Percentiles rank a stretch among this genome's conserved stretches.
These are phyloP conservation scores for Parus major DNA, from an alignment of 2,113 vertebrate species.

Conservation along the genomic window DNA sequence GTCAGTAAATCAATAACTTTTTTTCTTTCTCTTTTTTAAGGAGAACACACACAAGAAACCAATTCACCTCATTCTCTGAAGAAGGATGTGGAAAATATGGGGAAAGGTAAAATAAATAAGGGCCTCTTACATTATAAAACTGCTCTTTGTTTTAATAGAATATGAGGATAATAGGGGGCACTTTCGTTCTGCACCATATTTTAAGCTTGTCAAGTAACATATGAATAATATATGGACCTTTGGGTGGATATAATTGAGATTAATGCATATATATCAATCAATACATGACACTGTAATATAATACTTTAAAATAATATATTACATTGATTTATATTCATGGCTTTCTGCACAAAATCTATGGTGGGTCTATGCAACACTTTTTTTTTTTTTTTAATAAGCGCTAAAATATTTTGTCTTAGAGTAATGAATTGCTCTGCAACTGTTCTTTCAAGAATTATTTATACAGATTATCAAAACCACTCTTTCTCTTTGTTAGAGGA, in stretches of 20 bases:
- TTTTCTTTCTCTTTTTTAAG: slow-evolving; percentile 69
- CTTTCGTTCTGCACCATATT: slow-evolving; percentile 79
- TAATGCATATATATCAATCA: slow-evolving; percentile 89
- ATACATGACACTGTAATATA: slow-evolving; percentile 85
- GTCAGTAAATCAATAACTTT: slow-evolving; percentile 35
- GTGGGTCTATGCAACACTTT: slow-evolving; percentile 64
- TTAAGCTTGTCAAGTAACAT: slow-evolving; percentile 85
- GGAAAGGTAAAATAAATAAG: slow-evolving; percentile 88
- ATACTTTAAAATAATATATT: slow-evolving; percentile 90
- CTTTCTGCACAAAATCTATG: slow-evolving; percentile 83
- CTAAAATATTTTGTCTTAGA: slow-evolving; percentile 76
- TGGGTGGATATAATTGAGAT: slow-evolving; percentile 88
- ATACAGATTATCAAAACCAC: slow-evolving; percentile 69
- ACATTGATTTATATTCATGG: slow-evolving; percentile 89
- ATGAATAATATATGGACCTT: slow-evolving; percentile 87
- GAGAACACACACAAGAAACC: slow-evolving; percentile 86
- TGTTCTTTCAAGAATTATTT: slow-evolving; percentile 73
- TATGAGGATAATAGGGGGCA: slow-evolving; percentile 74
- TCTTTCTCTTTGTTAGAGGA: slow-evolving; percentile 85
- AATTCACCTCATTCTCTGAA: slow-evolving; percentile 88
- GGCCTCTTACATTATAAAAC: slow-evolving; percentile 37
- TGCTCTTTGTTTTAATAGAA: slow-evolving; percentile 71
- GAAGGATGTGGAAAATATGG: slow-evolving; percentile 97
- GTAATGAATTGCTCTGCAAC: slow-evolving; percentile 75
- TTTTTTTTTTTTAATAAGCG: slow-evolving; percentile 55